These are phyloP conservation scores for Ceratosolen fusciceps DNA, from an alignment of 1,140 invertebrate species.

Conservation along the genomic window DNA sequence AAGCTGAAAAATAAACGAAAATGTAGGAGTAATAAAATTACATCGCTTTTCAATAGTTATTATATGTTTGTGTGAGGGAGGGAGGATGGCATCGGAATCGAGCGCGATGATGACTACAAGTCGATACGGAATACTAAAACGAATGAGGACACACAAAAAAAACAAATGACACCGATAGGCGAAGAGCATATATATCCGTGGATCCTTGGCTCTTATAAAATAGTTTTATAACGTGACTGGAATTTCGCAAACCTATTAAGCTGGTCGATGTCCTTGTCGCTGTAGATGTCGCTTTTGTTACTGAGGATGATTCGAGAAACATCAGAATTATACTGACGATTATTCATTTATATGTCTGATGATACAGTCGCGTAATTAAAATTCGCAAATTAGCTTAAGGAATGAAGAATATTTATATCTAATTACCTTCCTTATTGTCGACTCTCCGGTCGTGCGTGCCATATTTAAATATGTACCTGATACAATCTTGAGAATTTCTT, in stretches of 20 bases:
- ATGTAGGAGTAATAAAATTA: too few species aligned
- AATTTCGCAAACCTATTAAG: slow-evolving; percentile 69
- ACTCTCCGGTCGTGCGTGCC: too few species aligned
- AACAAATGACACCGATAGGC: neutral
- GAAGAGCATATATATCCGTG: slow-evolving; percentile 45
- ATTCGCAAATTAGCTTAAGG: neutral
- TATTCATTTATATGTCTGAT: slow-evolving; percentile 10
- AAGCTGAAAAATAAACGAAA: too few species aligned
- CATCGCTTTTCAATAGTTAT: too few species aligned
- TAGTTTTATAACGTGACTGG: slow-evolving; percentile 66
- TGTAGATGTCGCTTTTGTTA: neutral
- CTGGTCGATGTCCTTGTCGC: slow-evolving; percentile 4
- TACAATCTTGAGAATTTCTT: too few species aligned
- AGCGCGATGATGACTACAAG: slow-evolving; percentile 32
- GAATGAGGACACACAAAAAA: neutral
- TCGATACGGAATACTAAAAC: slow-evolving; percentile 53
- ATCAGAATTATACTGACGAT: slow-evolving; percentile 51
- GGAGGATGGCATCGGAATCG: slow-evolving; percentile 43
- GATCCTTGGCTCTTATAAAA: slow-evolving; percentile 63
- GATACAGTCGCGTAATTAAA: neutral
- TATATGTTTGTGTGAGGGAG: neutral
- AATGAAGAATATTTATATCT: too few species aligned
- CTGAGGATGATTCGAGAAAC: neutral
- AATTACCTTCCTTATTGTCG: too few species aligned
- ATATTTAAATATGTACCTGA: too few species aligned